A percentile compares a stretch with the other conserved stretches of the same genome.
These are phyloP conservation scores for Chelonus formosanus DNA, from an alignment of 2,888 invertebrate genomes.

Conservation along the genomic window DNA sequence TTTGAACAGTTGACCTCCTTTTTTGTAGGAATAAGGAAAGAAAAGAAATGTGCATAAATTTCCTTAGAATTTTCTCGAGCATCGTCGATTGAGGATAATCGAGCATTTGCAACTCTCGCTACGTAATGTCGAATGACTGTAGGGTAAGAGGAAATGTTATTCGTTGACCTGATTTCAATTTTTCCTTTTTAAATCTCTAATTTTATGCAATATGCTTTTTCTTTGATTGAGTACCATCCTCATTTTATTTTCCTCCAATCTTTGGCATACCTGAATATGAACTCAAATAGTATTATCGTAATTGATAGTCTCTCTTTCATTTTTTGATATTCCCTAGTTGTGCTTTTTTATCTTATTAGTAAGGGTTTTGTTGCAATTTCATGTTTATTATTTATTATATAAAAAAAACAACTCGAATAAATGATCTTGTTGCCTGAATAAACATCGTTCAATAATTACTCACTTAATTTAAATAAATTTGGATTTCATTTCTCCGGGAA, in stretches of 20 bases:
- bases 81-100: slow-evolving; percentile 16
- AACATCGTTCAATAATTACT: no score
- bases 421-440: no score
- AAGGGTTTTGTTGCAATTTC: not conserved
- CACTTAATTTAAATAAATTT: no score
- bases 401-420: no score
- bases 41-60: slow-evolving; percentile 22
- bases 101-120: slow-evolving; percentile 17
- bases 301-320: not conserved
- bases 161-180: slow-evolving; percentile 16
- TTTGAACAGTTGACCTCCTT: slow-evolving; percentile 13
- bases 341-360: not conserved
- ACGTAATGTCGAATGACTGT: slow-evolving; percentile 26
- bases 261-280: slow-evolving; percentile 4
- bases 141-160: slow-evolving; percentile 9
- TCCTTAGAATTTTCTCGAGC: slow-evolving; percentile 18
- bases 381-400: not conserved
- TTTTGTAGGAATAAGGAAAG: slow-evolving; percentile 3
- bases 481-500: no score
- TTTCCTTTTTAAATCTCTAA: slow-evolving; percentile 1
- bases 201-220: slow-evolving; percentile 12
- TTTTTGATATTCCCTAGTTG: not conserved
- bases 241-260: slow-evolving; percentile 8
- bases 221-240: slow-evolving; percentile 2
- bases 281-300: slow-evolving; percentile 11